Evolutionary conservation across 2,888 invertebrate species (phyloP).

Genomic region (Leptinotarsa haldemani): DNA sequence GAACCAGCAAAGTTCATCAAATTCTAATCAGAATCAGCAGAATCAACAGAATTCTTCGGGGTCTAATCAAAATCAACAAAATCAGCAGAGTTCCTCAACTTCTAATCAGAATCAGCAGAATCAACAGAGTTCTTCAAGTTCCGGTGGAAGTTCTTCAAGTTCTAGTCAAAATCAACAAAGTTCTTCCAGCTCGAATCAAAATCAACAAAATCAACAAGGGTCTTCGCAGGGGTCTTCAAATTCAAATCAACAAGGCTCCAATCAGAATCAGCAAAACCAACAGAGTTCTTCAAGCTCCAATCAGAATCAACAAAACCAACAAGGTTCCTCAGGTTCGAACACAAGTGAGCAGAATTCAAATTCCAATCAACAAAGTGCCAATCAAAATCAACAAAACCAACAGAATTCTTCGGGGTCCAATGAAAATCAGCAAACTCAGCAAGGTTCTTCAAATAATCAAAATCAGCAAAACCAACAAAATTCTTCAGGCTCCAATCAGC

Average conservation of each 20-base stretch:
- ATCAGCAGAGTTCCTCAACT: background rate
- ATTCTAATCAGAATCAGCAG: slow-evolving; percentile 37
- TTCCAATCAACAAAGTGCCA: slow-evolving; percentile 29
- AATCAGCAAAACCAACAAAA: slow-evolving; percentile 41
- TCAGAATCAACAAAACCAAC: slow-evolving; percentile 32
- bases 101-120: slow-evolving; percentile 35
- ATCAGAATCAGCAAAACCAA: slow-evolving; percentile 39
- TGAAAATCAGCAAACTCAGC: slow-evolving; percentile 43
- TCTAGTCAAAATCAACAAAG: slow-evolving; percentile 44
- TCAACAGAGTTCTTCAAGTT: slow-evolving; percentile 32
- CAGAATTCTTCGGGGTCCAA: slow-evolving; percentile 39
- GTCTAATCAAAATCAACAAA: slow-evolving; percentile 33
- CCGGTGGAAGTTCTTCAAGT: slow-evolving; percentile 34
- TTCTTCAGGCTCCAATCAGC: slow-evolving; percentile 31
- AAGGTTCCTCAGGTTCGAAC: slow-evolving; percentile 4
- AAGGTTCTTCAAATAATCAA: slow-evolving; percentile 32
- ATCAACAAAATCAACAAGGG: slow-evolving; percentile 45
- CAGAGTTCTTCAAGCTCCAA: slow-evolving; percentile 20
- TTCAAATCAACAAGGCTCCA: slow-evolving; percentile 19
- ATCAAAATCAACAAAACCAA: slow-evolving; percentile 12
- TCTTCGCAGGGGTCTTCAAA: too few relatives aligned
- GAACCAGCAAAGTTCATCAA: slow-evolving; percentile 29
- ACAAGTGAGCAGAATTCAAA: slow-evolving; percentile 30
- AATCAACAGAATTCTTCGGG: slow-evolving; percentile 23
- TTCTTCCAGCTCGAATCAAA: slow-evolving; percentile 23